Evolutionary conservation across 1,140 invertebrate genomes (phyloP), one percentile per base, ranked within the genome.

Genomic region (Scaptomyza hsui): DNA sequence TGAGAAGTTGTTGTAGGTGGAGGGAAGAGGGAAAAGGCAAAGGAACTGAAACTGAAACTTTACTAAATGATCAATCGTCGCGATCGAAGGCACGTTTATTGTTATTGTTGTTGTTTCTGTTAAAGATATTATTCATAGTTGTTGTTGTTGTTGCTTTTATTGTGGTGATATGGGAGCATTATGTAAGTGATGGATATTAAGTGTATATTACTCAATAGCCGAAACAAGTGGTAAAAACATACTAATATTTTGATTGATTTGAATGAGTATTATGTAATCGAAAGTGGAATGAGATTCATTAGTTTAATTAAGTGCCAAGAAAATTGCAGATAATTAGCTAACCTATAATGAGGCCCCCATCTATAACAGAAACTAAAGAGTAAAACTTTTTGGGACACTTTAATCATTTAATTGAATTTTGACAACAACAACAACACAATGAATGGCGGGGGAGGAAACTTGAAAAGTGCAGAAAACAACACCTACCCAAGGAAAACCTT

Each of bases 61-160:
- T 61, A 45, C 75, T 86, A 86, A 85, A 78, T 59, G 86, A 89
- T 89, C 86, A 86, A 89, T 89, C 78, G 86, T 61, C 72, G 80
- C 86, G 80, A 89, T 76, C 86, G 60, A 51, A 53, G 72, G 80
- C 72, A 83, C 69, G 77, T 86, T 85, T 85, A 56, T 42, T 48
- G 39, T 59, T 68, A 35, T 56, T 48, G 55, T 51, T 59, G 62
- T 61, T 56, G 49, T 19, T 48, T 35, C 15, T 49, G 59, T 35
- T 45, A 49, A 47, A 62, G 47, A 69, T 85, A 86, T 80, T 76
- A 85, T 55, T 85, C 81, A 80, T 63, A 55, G 49, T 64, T 59
- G 13, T 5, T 61, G 32, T 37, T 37, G 32, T 29, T 29, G 26
- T 6, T 29, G 26, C n/a, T n/a, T 4, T 37, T 37, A 4, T 37